Evolutionary conservation across 2,888 invertebrate genomes (phyloP), one percentile per base, ranked within the genome.

Genomic region (Pyrochroa serraticornis): DNA sequence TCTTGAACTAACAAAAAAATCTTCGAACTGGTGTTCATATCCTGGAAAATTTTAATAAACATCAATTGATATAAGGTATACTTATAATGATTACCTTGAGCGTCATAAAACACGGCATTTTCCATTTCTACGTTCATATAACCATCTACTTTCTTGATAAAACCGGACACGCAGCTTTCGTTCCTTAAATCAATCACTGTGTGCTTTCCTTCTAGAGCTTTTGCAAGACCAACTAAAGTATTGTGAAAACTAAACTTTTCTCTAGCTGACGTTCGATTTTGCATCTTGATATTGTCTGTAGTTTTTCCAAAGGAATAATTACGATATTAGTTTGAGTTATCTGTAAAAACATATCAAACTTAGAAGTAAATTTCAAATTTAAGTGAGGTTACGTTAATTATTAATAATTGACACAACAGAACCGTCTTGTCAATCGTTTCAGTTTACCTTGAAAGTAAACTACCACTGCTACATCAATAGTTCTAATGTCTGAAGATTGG

Each of bases 51-150:
- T 22, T 2, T 22, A 5, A 5, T 22, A 60, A 41, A 42, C 9
- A 41, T 38, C 22, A 45, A 53, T 35, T 49, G 7, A 42, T 9
- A 12, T 8, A 5, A 7, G 6, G n/a, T 41, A 7, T 14, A 51
- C 30, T 35, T 34, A 34, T 22, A 34, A 10, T 8, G 6, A 41
- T 3, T 66, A 72, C 86, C 87, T 77, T 82, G 81, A 1, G 85
- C 80, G 76, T 89, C 86, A 69, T 84, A 85, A 72, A 84, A 88
- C 12, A 87, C 76, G 53, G 83, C 86, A 74, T 88, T 82, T 63
- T 77, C 78, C 78, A 90, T 81, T 58, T 85, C 82, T 49, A 89
- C 77, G 68, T 90, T 90, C 89, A 90, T 89, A 67, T 71, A 85
- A 53, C 87, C 89, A 79, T 90, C 89, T 3, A 87, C 85, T 52